phyloP scores from a whole-genome alignment of 2,113 vertebrate species.

The Microtus pennsylvanicus region DNA sequence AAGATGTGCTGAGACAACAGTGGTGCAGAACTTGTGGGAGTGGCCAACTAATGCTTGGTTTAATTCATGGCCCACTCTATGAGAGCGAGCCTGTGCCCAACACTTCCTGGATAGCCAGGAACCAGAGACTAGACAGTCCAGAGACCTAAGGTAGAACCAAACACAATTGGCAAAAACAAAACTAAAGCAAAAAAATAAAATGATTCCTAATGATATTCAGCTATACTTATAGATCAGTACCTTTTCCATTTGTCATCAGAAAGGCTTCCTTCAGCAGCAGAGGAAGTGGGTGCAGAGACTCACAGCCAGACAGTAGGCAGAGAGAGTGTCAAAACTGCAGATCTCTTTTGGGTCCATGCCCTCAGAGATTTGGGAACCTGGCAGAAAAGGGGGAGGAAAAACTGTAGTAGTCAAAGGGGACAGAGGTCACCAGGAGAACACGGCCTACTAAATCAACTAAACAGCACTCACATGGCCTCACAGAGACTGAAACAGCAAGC shows the following conservation, averaged over 20 bases:
- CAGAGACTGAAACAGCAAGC: background rate
- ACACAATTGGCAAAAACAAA: background rate
- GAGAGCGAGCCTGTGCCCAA: background rate
- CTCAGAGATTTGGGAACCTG: background rate
- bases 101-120: background rate
- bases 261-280: background rate
- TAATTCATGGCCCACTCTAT: background rate
- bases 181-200: background rate
- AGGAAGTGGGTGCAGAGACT: background rate
- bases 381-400: background rate
- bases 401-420: background rate
- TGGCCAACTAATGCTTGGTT: background rate
- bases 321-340: background rate
- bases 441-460: background rate
- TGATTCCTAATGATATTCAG: background rate
- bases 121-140: background rate
- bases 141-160: background rate
- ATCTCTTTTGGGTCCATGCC: background rate
- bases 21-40: background rate
- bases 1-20: background rate
- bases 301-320: background rate
- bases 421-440: background rate
- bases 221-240: background rate
- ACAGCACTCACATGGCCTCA: background rate
- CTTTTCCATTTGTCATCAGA: background rate